A percentile compares a stretch with the other conserved stretches of the same genome.
These are phyloP conservation scores for Parazoanthus swiftii DNA, from an alignment of 92 coral and sea anemone genomes.

Conservation along the genomic window DNA sequence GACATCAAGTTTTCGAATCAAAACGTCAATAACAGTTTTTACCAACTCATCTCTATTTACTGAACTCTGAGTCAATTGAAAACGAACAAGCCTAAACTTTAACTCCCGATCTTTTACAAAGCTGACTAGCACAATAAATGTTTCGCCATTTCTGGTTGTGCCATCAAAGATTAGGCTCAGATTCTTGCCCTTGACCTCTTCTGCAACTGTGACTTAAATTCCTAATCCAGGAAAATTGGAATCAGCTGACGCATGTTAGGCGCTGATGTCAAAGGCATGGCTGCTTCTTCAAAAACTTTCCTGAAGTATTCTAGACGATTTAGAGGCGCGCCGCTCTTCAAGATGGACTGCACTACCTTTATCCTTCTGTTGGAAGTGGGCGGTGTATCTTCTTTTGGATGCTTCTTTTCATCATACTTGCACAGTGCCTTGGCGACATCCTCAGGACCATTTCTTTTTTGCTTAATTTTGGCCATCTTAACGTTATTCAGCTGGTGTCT, in stretches of 20 bases:
- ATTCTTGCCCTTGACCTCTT: not conserved
- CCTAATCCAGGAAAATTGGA: not conserved
- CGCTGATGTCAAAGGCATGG: too few relatives aligned
- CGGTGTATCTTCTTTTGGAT: too few relatives aligned
- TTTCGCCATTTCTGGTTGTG: not conserved
- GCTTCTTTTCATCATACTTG: too few relatives aligned
- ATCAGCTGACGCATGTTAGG: too few relatives aligned
- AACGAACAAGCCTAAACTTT: not conserved
- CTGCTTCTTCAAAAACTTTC: too few relatives aligned
- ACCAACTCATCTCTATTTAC: not conserved
- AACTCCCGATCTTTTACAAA: not conserved
- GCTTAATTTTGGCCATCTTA: constrained; percentile 42
- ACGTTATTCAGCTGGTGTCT: not conserved
- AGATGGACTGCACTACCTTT: too few relatives aligned
- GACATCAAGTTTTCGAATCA: not conserved
- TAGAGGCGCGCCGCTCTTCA: too few relatives aligned
- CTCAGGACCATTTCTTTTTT: too few relatives aligned
- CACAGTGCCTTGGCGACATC: too few relatives aligned
- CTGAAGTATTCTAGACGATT: too few relatives aligned
- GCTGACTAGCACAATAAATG: not conserved
- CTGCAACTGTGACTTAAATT: not conserved
- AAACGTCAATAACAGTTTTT: not conserved
- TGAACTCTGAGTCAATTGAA: not conserved
- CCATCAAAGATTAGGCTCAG: not conserved
- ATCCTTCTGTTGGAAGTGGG: too few relatives aligned